Percentiles rank a stretch among this genome's conserved stretches.
Conservation (phyloP, 2,113 vertebrate species). For the Acanthisitta chloris region DNA sequence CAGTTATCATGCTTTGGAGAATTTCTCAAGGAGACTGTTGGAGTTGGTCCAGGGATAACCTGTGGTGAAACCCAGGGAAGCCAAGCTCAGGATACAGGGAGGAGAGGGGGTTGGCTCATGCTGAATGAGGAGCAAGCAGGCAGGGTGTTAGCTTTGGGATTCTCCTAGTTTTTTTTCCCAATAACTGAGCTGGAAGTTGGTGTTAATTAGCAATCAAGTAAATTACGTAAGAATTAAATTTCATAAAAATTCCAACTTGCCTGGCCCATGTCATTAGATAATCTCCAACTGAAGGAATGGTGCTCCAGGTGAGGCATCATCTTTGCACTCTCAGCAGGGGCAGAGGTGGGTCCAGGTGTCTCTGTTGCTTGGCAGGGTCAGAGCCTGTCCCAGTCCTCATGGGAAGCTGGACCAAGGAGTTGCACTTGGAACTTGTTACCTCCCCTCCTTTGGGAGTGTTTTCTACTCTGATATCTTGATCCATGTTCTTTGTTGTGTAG, state of each 20-base stretch:
- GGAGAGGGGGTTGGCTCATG: not conserved
- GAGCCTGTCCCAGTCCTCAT: not conserved
- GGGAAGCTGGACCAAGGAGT: not conserved
- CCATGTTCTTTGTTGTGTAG: not conserved
- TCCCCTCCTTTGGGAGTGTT: not conserved
- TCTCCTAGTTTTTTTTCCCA: not conserved
- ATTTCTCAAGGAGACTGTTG: not conserved
- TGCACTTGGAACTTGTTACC: not conserved
- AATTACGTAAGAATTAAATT: not conserved
- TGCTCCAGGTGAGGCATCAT: not conserved
- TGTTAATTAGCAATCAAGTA: not conserved
- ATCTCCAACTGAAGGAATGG: not conserved
- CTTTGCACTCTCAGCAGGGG: not conserved
- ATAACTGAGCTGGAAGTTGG: not conserved
- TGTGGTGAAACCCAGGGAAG: not conserved
- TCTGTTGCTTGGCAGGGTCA: not conserved
- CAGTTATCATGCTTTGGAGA: fast-evolving
- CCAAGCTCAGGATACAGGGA: fast-evolving
- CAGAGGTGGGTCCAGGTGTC: not conserved
- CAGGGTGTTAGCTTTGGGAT: not conserved
- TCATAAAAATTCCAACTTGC: not conserved
- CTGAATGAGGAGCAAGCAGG: not conserved
- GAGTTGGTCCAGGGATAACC: not conserved
- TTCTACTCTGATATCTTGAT: not conserved
- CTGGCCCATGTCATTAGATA: not conserved